Percentiles rank a stretch among this genome's conserved stretches.
Evolutionary conservation across 2,888 invertebrate genomes (phyloP).

Genomic region (Tetranychus piercei): DNA sequence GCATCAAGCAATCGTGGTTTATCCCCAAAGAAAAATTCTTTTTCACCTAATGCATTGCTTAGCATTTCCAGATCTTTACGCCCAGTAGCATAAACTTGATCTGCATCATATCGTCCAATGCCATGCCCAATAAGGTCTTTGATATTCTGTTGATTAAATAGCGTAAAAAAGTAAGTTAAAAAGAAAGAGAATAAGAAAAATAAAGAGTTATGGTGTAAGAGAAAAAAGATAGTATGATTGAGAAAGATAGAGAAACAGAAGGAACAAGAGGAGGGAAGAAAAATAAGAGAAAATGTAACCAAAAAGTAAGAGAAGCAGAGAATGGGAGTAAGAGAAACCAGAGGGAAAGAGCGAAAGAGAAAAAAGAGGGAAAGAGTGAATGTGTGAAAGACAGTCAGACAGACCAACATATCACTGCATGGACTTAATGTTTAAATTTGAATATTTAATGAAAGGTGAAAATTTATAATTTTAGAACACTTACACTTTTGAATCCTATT

Average conservation of each 20-base stretch:
- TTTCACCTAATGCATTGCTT: conserved; percentile 70
- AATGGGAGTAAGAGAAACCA: conserved; percentile 11
- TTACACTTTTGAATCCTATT: conserved; percentile 48
- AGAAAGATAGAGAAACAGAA: background rate
- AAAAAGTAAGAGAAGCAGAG: background rate
- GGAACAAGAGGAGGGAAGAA: too few species aligned
- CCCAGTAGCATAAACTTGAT: conserved; percentile 76
- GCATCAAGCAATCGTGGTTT: conserved; percentile 82
- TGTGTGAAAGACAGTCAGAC: conserved; percentile 14
- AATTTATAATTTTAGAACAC: conserved; percentile 15
- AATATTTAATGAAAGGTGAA: too few species aligned
- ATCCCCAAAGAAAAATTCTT: conserved; percentile 87
- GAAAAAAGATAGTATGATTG: background rate
- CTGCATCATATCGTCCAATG: conserved; percentile 72
- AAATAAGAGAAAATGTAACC: too few species aligned
- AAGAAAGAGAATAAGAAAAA: conserved; percentile 32
- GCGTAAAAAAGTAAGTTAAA: conserved; percentile 29
- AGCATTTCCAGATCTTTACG: conserved; percentile 75
- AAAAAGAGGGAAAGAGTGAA: conserved; percentile 14
- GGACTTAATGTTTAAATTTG: too few species aligned
- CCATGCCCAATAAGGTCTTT: conserved; percentile 83
- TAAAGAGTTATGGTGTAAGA: background rate
- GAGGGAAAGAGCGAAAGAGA: background rate
- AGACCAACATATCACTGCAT: too few species aligned
- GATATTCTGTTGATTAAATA: conserved; percentile 44